These are phyloP conservation scores for Vanessa atalanta DNA, from an alignment of 1,140 invertebrate genomes.

Conservation along the genomic window DNA sequence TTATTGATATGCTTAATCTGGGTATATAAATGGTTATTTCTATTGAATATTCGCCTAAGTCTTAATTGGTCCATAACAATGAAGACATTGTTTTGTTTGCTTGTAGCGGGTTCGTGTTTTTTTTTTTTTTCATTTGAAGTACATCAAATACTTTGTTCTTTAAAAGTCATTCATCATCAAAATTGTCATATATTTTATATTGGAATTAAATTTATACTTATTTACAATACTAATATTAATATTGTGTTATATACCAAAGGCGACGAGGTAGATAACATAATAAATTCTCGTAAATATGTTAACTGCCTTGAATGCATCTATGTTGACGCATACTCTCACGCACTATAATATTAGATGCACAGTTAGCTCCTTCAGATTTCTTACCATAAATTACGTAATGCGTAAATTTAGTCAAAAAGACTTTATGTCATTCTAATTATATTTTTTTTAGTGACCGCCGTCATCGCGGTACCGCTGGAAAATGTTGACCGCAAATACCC, in stretches of 20 bases:
- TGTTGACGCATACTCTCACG: no score
- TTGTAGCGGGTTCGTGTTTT: constrained; percentile 1
- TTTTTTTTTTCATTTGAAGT: constrained; percentile 13
- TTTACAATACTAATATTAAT: no score
- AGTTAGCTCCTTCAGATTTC: neutral
- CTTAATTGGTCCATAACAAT: neutral
- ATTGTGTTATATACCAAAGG: no score
- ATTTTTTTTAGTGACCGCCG: constrained; percentile 16
- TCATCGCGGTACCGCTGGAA: constrained; percentile 1
- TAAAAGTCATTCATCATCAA: neutral
- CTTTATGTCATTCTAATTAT: neutral
- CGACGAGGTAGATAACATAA: no score
- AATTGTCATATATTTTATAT: no score
- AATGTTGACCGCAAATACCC: constrained; percentile 38
- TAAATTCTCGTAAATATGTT: no score
- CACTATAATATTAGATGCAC: neutral
- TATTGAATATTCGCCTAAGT: no score
- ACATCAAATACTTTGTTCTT: neutral
- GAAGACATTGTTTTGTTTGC: constrained; percentile 15
- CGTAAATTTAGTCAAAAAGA: neutral
- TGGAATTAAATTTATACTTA: no score
- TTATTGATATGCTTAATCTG: no score
- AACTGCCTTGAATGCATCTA: no score
- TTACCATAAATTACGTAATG: neutral
- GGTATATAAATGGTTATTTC: no score